Base-by-base conservation (phyloP, 2,113 vertebrate genomes). In the Pyxicephalus adspersus region DNA sequence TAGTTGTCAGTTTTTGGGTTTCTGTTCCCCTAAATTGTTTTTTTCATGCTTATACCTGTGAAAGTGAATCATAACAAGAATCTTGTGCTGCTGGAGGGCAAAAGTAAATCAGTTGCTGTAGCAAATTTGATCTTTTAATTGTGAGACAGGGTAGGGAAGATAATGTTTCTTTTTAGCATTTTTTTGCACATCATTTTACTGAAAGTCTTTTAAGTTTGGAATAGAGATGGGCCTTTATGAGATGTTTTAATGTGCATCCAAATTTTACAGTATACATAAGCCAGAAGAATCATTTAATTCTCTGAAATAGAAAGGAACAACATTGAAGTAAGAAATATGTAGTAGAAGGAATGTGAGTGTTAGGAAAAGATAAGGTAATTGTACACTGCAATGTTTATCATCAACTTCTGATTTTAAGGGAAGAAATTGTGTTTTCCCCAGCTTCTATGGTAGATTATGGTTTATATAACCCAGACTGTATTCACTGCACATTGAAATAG, bases 291-390 rank as follows among this genome's bases (percentile, higher is more conserved):
- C 45, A 64, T 72, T 72, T 31, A 72, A 80, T 64, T 20, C 38
- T 61, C 25, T 76, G 57, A 76, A 76, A 72, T 80, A 23, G 84
- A 84, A 65, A 83, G 72, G 84, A 84, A 82, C 73, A 20, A 52
- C 64, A 45, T 15, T 71, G 64, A 29, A 68, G 72, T 83, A 74
- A 77, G 16, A 22, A 64, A 84, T 77, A 70, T 70, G 54, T 86
- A 57, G 67, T 71, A 84, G 7, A 77, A 71, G 61, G 74, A 83
- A 86, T 74, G 80, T 81, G 58, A 84, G 87, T 84, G 90, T 76
- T 86, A 90, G 88, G 84, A 76, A 83, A 0, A 90, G 90, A 91
- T 91, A 90, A 91, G 89, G 87, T 86, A 88, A 88, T 89, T 88
- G 86, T 87, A 85, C 83, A 83, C 90, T 87, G 86, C 45, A 64